Conservation (phyloP, 2,113 vertebrate species). For the Sapayoa aenigma region DNA sequence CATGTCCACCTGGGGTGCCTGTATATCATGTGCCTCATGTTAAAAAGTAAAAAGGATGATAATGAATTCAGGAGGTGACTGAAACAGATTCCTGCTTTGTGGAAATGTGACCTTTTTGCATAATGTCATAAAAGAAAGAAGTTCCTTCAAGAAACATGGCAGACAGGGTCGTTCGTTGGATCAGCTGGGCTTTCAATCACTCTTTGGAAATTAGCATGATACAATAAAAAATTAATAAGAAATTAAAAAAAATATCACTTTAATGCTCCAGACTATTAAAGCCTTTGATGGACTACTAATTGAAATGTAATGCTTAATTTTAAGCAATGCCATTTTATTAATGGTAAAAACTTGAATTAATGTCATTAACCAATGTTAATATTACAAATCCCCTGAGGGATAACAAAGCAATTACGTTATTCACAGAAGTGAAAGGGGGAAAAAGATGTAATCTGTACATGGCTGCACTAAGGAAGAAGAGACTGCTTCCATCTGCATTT, state of each 20-base stretch:
- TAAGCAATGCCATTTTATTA: slow-evolving; percentile 69
- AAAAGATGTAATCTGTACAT: background rate
- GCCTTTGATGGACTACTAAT: slow-evolving; percentile 59
- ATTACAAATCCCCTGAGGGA: slow-evolving; percentile 67
- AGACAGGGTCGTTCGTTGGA: slow-evolving; percentile 29
- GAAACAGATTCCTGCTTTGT: slow-evolving; percentile 64
- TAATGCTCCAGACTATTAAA: slow-evolving; percentile 55
- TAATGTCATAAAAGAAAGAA: slow-evolving; percentile 53
- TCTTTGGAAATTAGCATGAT: slow-evolving; percentile 57
- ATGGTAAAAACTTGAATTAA: slow-evolving; percentile 72
- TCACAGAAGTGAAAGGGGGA: slow-evolving; percentile 27
- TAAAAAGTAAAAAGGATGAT: slow-evolving; percentile 66
- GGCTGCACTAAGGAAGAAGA: background rate
- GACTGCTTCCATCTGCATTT: background rate
- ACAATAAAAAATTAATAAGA: slow-evolving; percentile 68
- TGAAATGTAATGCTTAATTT: slow-evolving; percentile 72
- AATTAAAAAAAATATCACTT: slow-evolving; percentile 49
- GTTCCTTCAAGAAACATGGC: slow-evolving; percentile 52
- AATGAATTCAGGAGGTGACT: slow-evolving; percentile 66
- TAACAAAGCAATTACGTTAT: slow-evolving; percentile 65
- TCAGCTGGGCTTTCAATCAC: slow-evolving; percentile 61
- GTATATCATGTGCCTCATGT: slow-evolving; percentile 62
- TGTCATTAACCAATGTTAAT: slow-evolving; percentile 68
- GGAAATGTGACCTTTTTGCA: slow-evolving; percentile 70
- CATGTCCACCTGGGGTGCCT: slow-evolving; percentile 62